Percentiles rank a stretch among this genome's conserved stretches.
Conservation (phyloP, 2,888 invertebrate species). For the Aspidapion aeneum region DNA sequence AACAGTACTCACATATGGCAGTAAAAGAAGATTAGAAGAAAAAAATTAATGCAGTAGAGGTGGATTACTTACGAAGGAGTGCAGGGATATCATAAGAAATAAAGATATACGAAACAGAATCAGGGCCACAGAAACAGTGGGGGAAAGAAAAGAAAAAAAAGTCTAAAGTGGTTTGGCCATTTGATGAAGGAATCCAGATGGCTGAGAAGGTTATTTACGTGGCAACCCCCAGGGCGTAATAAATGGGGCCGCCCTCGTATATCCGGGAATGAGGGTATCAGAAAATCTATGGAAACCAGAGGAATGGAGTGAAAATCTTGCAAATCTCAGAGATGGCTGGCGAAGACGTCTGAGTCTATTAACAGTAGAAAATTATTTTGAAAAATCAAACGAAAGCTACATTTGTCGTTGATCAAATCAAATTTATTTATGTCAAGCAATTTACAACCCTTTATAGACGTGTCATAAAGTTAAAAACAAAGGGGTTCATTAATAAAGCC, state of each 20-base stretch:
- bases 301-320: not conserved
- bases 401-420: too few relatives aligned
- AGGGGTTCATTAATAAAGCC: too few relatives aligned
- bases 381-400: too few relatives aligned
- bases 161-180: constrained; percentile 32
- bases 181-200: constrained; percentile 2
- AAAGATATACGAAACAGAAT: not conserved
- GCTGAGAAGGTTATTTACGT: not conserved
- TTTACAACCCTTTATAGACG: too few relatives aligned
- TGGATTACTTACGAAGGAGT: constrained; percentile 14
- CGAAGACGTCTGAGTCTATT: not conserved
- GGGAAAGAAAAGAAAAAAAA: constrained; percentile 74
- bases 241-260: not conserved
- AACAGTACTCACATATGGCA: constrained; percentile 6
- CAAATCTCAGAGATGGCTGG: not conserved
- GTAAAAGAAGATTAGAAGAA: constrained; percentile 8
- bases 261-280: constrained; percentile 7
- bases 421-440: too few relatives aligned
- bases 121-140: constrained; percentile 52
- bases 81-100: constrained; percentile 1
- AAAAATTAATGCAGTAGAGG: constrained; percentile 9
- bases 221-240: not conserved
- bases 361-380: too few relatives aligned
- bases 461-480: too few relatives aligned
- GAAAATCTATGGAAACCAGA: not conserved